These are phyloP conservation scores for Synodontis membranacea DNA, from an alignment of 2,113 vertebrate species.

Conservation along the genomic window DNA sequence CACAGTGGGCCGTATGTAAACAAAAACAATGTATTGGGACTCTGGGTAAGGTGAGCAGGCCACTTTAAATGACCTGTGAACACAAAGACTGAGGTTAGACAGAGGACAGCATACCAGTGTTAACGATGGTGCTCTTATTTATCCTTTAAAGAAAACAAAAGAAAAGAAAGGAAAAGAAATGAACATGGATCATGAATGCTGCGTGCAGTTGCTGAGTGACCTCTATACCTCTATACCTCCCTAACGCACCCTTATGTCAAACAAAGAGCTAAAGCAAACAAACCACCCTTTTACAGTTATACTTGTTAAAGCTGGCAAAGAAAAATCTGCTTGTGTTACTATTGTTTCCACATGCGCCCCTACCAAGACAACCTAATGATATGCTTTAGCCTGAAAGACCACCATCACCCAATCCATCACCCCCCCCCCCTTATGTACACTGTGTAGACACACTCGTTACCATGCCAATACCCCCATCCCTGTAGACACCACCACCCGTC, in stretches of 20 bases:
- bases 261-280: slow-evolving; percentile 5
- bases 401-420: neutral
- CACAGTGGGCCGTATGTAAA: too few species aligned
- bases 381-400: neutral
- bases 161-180: neutral
- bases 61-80: neutral
- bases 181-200: slow-evolving; percentile 23
- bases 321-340: neutral
- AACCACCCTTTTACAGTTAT: neutral
- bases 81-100: neutral
- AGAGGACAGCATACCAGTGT: neutral
- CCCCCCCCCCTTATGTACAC: neutral
- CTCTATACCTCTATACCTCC: neutral
- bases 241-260: neutral
- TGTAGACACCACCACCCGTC: slow-evolving; percentile 28
- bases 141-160: neutral
- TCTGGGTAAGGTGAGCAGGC: too few species aligned
- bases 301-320: neutral
- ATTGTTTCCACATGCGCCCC: neutral
- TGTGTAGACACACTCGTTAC: slow-evolving; percentile 28
- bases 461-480: slow-evolving; percentile 26
- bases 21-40: too few species aligned
- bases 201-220: neutral
- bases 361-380: neutral
- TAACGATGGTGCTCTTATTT: neutral